Evolutionary conservation across 2,888 invertebrate species (phyloP).

Genomic region (Andrena hattorfiana): DNA sequence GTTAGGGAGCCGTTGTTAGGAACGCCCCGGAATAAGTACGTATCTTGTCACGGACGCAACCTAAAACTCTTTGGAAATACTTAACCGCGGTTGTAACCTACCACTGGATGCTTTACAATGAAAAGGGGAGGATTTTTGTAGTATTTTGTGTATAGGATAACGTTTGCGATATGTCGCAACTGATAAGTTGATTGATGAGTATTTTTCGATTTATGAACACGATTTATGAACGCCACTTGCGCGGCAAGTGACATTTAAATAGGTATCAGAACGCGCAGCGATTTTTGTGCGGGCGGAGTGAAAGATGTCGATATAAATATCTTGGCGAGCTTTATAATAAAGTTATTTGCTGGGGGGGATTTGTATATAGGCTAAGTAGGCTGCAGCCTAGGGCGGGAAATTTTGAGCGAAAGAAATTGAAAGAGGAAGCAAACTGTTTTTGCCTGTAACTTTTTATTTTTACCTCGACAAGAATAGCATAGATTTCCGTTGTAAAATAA

Average conservation of each 20-base stretch:
- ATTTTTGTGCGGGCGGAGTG: constrained; percentile 24
- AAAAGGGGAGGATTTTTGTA: not conserved
- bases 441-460: too few relatives aligned
- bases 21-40: too few relatives aligned
- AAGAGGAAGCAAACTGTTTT: too few relatives aligned
- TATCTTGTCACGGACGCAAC: not conserved
- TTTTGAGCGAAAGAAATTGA: too few relatives aligned
- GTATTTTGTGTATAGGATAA: not conserved
- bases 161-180: not conserved
- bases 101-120: not conserved
- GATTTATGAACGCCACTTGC: constrained; percentile 28
- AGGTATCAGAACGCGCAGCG: constrained; percentile 6
- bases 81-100: not conserved
- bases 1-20: constrained; percentile 2
- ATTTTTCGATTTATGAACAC: constrained; percentile 11
- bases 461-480: too few relatives aligned
- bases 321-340: not conserved
- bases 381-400: too few relatives aligned
- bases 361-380: too few relatives aligned
- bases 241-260: constrained; percentile 42
- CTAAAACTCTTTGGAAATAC: not conserved
- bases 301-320: not conserved
- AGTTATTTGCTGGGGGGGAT: too few relatives aligned
- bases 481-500: too few relatives aligned
- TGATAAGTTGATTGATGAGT: constrained; percentile 9